Evolutionary conservation across 1,140 invertebrate species (phyloP).

Genomic region (Monomorium pharaonis): DNA sequence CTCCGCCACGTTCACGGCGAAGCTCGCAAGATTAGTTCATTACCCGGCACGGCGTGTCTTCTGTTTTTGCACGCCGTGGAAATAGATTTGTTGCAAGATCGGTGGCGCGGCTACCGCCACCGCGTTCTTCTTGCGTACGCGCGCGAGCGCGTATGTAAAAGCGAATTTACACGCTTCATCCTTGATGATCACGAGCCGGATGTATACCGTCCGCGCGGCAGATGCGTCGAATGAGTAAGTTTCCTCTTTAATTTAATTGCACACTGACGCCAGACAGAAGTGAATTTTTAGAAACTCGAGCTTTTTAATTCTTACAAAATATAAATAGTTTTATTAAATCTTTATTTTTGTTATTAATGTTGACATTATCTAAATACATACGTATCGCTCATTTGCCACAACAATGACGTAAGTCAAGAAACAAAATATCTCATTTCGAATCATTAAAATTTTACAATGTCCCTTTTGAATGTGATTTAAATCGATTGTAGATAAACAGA

Average conservation of each 20-base stretch:
- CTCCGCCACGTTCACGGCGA: conserved; percentile 44
- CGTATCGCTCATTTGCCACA: too few relatives aligned
- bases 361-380: too few relatives aligned
- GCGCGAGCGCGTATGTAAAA: conserved; percentile 42
- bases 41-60: conserved; percentile 76
- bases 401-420: too few relatives aligned
- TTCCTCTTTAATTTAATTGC: background rate
- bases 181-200: conserved; percentile 31
- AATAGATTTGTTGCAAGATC: conserved; percentile 81
- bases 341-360: background rate
- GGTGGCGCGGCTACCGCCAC: conserved; percentile 46
- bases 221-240: background rate
- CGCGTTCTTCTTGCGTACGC: conserved; percentile 71
- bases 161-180: conserved; percentile 15
- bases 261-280: background rate
- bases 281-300: background rate
- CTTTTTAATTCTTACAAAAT: background rate
- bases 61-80: conserved; percentile 75
- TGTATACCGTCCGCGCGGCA: background rate
- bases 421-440: too few relatives aligned
- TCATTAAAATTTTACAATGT: too few relatives aligned
- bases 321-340: background rate
- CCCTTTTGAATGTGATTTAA: too few relatives aligned
- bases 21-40: conserved; percentile 79
- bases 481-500: too few relatives aligned